Evolutionary conservation across 2,113 vertebrate species (phyloP).

Genomic region (Cryptomyrus ogoouensis): DNA sequence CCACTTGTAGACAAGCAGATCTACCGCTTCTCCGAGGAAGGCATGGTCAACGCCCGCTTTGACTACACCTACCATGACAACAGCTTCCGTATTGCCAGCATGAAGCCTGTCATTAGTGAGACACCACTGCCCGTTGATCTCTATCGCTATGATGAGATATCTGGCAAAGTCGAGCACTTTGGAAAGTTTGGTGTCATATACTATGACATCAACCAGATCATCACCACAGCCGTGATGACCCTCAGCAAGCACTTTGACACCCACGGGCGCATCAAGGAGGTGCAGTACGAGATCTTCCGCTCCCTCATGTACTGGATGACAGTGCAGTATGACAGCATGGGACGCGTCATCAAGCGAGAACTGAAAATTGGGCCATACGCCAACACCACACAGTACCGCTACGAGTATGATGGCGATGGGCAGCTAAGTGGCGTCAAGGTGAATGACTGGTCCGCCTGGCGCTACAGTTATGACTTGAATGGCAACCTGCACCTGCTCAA

Average conservation of each 20-base stretch:
- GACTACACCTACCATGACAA: slow-evolving; percentile 98
- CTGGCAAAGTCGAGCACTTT: slow-evolving; percentile 97
- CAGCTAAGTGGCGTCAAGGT: slow-evolving; percentile 93
- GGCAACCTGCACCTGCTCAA: slow-evolving; percentile 94
- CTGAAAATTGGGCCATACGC: slow-evolving; percentile 96
- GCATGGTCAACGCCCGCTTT: slow-evolving; percentile 96
- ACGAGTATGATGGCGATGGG: slow-evolving; percentile 93
- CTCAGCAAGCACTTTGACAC: slow-evolving; percentile 98
- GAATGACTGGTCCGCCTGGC: slow-evolving; percentile 96
- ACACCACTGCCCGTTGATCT: slow-evolving; percentile 93
- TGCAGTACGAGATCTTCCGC: slow-evolving; percentile 96
- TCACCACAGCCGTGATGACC: slow-evolving; percentile 97
- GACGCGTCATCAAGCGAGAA: slow-evolving; percentile 90
- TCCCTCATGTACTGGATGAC: slow-evolving; percentile 99
- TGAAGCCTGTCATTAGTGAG: slow-evolving; percentile 96
- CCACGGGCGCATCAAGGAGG: slow-evolving; percentile 94
- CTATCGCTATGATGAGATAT: slow-evolving; percentile 96
- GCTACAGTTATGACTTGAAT: slow-evolving; percentile 95
- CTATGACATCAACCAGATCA: slow-evolving; percentile 98
- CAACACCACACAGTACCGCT: slow-evolving; percentile 96
- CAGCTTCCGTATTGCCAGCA: slow-evolving; percentile 95
- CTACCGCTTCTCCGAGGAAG: slow-evolving; percentile 94
- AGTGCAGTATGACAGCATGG: slow-evolving; percentile 96
- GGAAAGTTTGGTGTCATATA: slow-evolving; percentile 98
- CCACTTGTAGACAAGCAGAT: slow-evolving; percentile 96